phyloP scores from a whole-genome alignment of 2,888 invertebrate genomes.

The Minunthozetes semirufus region DNA sequence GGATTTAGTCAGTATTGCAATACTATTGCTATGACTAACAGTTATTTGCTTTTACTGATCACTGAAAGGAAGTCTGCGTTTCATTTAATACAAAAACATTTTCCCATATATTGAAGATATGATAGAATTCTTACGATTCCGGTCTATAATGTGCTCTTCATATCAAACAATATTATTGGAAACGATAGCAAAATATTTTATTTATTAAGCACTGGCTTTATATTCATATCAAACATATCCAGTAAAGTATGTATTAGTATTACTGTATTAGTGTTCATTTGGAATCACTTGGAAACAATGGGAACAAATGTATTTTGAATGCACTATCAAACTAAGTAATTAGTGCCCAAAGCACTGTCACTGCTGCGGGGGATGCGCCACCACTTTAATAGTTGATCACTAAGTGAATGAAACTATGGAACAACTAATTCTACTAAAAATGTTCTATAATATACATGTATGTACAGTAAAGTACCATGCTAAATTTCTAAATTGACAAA shows the following conservation, averaged over 20 bases:
- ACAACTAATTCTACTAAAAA: too few species aligned
- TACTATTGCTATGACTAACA: constrained; percentile 1
- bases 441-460: too few species aligned
- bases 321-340: constrained; percentile 1
- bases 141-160: neutral
- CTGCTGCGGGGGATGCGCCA: neutral
- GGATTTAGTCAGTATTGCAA: neutral
- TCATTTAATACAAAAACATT: constrained; percentile 10
- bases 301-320: constrained; percentile 18
- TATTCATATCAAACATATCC: neutral
- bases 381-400: neutral
- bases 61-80: constrained; percentile 12
- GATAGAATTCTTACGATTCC: constrained; percentile 1
- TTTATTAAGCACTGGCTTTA: neutral
- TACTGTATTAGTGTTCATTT: neutral
- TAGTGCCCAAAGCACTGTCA: neutral
- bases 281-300: too few species aligned
- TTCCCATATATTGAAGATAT: neutral
- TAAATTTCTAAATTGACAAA: neutral
- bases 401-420: neutral
- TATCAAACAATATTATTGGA: constrained; percentile 8
- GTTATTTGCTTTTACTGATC: constrained; percentile 18
- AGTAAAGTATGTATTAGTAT: neutral
- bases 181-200: constrained; percentile 18
- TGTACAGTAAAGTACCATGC: too few species aligned